Evolutionary conservation across 2,797 vertebrate species (phyloP).

Genomic region (Arremon aurantiirostris): DNA sequence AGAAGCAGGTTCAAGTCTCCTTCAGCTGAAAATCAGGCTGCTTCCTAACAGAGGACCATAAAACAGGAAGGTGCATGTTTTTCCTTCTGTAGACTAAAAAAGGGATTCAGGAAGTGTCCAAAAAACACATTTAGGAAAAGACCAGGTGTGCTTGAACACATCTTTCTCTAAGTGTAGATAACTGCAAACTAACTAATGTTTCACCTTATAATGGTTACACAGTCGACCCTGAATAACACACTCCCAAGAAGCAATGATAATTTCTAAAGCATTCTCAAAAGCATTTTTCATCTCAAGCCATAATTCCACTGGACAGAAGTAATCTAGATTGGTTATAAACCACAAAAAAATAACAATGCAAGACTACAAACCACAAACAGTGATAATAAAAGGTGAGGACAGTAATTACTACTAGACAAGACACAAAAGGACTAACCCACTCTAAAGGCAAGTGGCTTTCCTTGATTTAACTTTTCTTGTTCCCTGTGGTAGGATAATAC

Average conservation of each 20-base stretch:
- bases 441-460: conserved; percentile 92
- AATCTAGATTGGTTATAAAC: background rate
- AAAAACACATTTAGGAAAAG: background rate
- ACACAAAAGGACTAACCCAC: conserved; percentile 85
- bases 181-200: background rate
- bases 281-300: background rate
- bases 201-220: background rate
- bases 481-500: conserved; percentile 85
- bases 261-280: background rate
- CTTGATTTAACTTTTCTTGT: conserved; percentile 83
- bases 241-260: fast-evolving
- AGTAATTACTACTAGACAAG: conserved; percentile 5
- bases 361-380: background rate
- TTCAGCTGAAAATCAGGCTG: background rate
- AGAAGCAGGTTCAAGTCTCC: background rate
- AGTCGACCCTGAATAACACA: background rate
- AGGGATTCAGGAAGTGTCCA: background rate
- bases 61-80: fast-evolving
- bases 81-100: background rate
- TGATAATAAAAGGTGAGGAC: background rate
- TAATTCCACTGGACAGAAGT: background rate
- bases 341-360: background rate
- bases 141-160: background rate
- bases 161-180: background rate
- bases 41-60: background rate